These are phyloP conservation scores for Cataglyphis rosenhaueri DNA, from an alignment of 2,888 invertebrate genomes.

Conservation along the genomic window DNA sequence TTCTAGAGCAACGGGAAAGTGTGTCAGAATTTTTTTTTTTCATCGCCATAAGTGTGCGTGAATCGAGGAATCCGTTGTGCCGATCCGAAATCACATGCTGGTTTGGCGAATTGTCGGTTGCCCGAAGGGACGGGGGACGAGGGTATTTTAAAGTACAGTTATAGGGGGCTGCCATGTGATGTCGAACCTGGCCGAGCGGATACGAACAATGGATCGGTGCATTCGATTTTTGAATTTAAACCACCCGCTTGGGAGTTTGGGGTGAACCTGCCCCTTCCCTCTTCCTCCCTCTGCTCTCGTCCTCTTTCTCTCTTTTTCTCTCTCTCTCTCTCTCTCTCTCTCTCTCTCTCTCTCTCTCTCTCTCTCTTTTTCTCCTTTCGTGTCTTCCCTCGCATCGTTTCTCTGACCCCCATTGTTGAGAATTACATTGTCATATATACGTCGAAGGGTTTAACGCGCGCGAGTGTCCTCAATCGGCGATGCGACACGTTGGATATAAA, in stretches of 20 bases:
- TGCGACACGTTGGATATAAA: slow-evolving; percentile 29
- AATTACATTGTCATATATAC: slow-evolving; percentile 76
- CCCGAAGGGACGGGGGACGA: slow-evolving; percentile 31
- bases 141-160: slow-evolving; percentile 74
- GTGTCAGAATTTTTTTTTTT: slow-evolving; percentile 17
- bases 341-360: background rate
- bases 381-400: slow-evolving; percentile 69
- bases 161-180: slow-evolving; percentile 75
- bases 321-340: background rate
- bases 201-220: slow-evolving; percentile 80
- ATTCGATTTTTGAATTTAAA: slow-evolving; percentile 85
- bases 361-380: background rate
- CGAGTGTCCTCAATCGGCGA: slow-evolving; percentile 59
- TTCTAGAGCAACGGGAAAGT: slow-evolving; percentile 8
- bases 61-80: slow-evolving; percentile 42
- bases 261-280: slow-evolving; percentile 69
- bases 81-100: slow-evolving; percentile 47
- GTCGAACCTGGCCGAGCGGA: slow-evolving; percentile 77
- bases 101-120: slow-evolving; percentile 58
- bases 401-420: slow-evolving; percentile 74
- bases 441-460: slow-evolving; percentile 77
- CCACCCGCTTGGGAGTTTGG: slow-evolving; percentile 65
- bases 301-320: background rate
- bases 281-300: background rate
- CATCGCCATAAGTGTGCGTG: background rate